Conservation (phyloP, 2,113 vertebrate species). For the Gnathonemus echidnorhynchus region DNA sequence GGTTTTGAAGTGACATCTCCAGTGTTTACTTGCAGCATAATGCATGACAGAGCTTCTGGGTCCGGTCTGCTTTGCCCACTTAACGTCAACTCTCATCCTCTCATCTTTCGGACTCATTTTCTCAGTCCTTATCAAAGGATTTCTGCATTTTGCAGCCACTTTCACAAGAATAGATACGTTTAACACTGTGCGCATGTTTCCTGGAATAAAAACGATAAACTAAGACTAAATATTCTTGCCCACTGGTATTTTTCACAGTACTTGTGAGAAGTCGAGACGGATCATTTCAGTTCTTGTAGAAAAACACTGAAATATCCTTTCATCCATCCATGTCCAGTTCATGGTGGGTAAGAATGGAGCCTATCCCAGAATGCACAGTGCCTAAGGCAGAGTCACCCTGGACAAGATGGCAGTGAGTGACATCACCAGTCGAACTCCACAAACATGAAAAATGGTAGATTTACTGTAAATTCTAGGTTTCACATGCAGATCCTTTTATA, state of each 20-base stretch:
- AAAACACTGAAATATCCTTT: not conserved
- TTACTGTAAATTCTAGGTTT: not conserved
- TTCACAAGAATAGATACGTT: not conserved
- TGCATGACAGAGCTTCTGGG: not conserved
- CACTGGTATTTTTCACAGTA: no score
- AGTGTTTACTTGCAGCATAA: conserved; percentile 1
- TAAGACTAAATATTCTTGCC: not conserved
- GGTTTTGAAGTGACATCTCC: conserved; percentile 2
- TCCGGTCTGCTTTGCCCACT: not conserved
- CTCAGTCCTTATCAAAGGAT: not conserved
- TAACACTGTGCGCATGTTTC: not conserved
- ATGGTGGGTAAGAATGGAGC: not conserved
- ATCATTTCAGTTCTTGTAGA: not conserved
- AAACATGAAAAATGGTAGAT: not conserved
- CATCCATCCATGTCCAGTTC: not conserved
- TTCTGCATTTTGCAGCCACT: not conserved
- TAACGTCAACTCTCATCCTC: not conserved
- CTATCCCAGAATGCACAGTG: not conserved
- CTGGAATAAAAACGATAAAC: not conserved
- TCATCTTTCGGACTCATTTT: not conserved
- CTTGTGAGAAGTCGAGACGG: not conserved
- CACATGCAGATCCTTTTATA: not conserved
- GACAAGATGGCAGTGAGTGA: not conserved
- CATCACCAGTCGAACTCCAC: not conserved
- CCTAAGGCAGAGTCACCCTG: not conserved